These are phyloP conservation scores for Ennomos fuscantarius DNA, from an alignment of 2,888 invertebrate species.

Conservation along the genomic window DNA sequence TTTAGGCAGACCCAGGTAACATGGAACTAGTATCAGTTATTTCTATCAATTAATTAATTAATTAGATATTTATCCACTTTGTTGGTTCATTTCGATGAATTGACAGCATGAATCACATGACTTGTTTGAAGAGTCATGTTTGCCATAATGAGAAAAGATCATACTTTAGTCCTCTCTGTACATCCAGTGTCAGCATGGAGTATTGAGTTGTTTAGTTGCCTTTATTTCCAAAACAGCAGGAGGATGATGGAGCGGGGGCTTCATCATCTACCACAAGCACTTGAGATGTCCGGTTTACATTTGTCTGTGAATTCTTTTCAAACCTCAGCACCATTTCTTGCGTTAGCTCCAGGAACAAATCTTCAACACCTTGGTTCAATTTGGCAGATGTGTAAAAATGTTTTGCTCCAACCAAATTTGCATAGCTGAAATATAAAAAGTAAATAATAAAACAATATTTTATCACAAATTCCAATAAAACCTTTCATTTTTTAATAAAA, in stretches of 20 bases:
- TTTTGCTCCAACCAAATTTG: conserved; percentile 94
- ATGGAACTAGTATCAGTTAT: no score
- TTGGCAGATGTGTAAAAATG: conserved; percentile 98
- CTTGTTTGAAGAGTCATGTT: no score
- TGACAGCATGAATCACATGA: no score
- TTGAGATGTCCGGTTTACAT: conserved; percentile 59
- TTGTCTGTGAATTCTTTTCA: conserved; percentile 59
- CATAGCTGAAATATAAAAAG: conserved; percentile 87
- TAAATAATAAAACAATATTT: background rate
- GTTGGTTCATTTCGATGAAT: no score
- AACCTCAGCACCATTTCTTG: conserved; percentile 88
- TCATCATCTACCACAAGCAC: conserved; percentile 79
- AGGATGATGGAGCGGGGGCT: conserved; percentile 58
- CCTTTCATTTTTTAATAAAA: no score
- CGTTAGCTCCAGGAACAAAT: conserved; percentile 94
- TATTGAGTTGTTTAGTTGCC: conserved; percentile 45
- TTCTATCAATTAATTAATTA: no score
- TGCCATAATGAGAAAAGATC: no score
- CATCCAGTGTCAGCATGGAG: no score
- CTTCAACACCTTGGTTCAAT: conserved; percentile 95
- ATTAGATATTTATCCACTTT: no score
- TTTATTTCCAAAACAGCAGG: conserved; percentile 68
- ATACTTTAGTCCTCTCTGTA: no score
- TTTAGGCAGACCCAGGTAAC: no score
- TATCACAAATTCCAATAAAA: no score